Evolutionary conservation across 2,113 vertebrate genomes (phyloP), one percentile per base, ranked within the genome.

Genomic region (Brachyistius frenatus): DNA sequence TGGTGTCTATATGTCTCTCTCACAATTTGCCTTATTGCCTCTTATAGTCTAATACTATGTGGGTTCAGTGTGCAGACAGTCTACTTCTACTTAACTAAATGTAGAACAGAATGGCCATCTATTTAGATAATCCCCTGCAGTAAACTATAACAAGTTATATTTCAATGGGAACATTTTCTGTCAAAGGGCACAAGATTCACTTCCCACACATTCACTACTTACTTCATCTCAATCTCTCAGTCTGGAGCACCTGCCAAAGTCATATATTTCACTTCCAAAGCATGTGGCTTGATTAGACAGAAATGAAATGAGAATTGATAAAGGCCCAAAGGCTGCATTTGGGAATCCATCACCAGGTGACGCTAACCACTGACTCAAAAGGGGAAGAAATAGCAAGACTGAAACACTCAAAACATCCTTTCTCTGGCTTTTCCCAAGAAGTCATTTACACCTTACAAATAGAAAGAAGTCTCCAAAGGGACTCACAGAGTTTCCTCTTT

Each of bases 401-500:
- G n/a, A 79, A 80, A 69, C 44, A 39, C 41, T 56, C 7, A 31
- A 57, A 65, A 75, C 39, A 47, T 49, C 50, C 67, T 13, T 70
- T 74, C 70, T 53, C 30, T 44, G 78, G 76, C 72, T 57, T 78
- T 70, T 81, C 35, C 36, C 32, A 35, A 36, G 36, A 46, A 70
- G 76, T 85, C 78, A 73, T 73, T 83, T 76, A 81, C 66, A 56
- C 56, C 66, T 56, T 23, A 58, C 69, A 83, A 64, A 81, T 55
- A 66, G 58, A 85, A 49, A 33, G 66, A 88, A 60, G 56, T 67
- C 7, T 70, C 80, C 78, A 37, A 36, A 64, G 61, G 68, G 69
- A 81, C 85, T 84, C 83, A 69, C 68, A 81, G 64, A 64, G 67
- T 73, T 85, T 79, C 76, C 60, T 61, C 84, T 88, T 91, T 93